Base-by-base conservation (phyloP, 2,113 vertebrate genomes). In the Ivindomyrus marchei region DNA sequence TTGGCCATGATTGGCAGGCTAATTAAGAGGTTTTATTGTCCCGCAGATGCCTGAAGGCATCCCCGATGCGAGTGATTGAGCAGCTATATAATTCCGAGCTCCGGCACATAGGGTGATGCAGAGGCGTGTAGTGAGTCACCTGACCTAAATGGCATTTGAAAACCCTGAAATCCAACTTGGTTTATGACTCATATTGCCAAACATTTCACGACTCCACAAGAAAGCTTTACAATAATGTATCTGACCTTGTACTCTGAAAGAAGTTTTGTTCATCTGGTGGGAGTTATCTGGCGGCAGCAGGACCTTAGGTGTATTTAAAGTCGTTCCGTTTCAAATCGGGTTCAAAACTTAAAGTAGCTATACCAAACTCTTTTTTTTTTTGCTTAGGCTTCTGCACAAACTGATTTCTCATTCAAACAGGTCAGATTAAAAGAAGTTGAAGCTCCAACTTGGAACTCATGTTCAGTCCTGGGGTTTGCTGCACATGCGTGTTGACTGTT, bases 1-100 rank as follows among this genome's bases (percentile, higher is more conserved):
- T 47, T 91, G 92, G 90, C 83, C 92, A 89, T 95, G 96, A 96
- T 95, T 95, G 96, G 94, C 95, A 96, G 93, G 46, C 92, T 95
- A 93, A 96, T 96, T 96, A 96, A 92, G 92, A 93, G 91, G 92
- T 92, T 92, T 45, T 91, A 89, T 91, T 91, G 92, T 92, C 93
- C 91, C 91, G 92, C 92, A 92, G 90, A 89, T 93, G 91, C 92
- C 45, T 93, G 83, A 45, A 85, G 83, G 83, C 21, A 85, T 47
- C 17, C 45, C 45, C 83, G 3, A 47, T 47, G 45, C 8, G 21
- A 85, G n/a, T 47, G 83, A 85, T 85, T 85, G 83, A 85, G 83
- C 83, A 85, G 83, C 83, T 85, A 47, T 85, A 85, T 85, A 46
- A 85, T 85, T 47, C 83, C 21, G 24, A 85, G 83, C 8, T 47